phyloP scores from a whole-genome alignment of 2,113 vertebrate species.

The Motacilla alba region DNA sequence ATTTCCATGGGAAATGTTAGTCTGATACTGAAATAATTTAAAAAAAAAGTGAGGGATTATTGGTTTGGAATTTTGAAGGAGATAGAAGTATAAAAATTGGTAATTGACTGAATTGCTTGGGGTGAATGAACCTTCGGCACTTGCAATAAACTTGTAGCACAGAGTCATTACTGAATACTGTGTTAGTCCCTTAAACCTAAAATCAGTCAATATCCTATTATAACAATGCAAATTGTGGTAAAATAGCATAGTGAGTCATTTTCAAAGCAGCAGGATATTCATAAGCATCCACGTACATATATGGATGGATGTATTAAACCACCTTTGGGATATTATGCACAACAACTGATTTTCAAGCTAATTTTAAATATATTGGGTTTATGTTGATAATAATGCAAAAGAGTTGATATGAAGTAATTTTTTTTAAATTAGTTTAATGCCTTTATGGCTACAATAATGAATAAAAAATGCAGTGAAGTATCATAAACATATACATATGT shows the following conservation, averaged over 20 bases:
- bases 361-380: constrained; percentile 19
- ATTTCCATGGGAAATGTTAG: constrained; percentile 93
- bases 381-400: not conserved
- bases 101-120: constrained; percentile 90
- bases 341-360: constrained; percentile 34
- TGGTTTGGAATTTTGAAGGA: constrained; percentile 85
- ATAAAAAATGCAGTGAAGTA: not conserved
- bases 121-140: constrained; percentile 90
- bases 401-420: not conserved
- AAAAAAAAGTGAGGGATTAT: constrained; percentile 70
- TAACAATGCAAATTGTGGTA: constrained; percentile 94
- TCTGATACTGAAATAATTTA: constrained; percentile 89
- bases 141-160: constrained; percentile 90
- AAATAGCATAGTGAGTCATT: constrained; percentile 81
- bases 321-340: not conserved
- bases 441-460: not conserved
- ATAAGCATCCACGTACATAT: constrained; percentile 68
- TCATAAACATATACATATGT: not conserved
- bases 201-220: constrained; percentile 97
- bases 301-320: not conserved
- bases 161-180: constrained; percentile 87
- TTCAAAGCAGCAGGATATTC: constrained; percentile 77
- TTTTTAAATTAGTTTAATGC: not conserved
- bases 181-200: constrained; percentile 87
- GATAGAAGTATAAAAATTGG: constrained; percentile 92